phyloP scores from a whole-genome alignment of 2,113 vertebrate genomes.

The Dromiciops gliroides region DNA sequence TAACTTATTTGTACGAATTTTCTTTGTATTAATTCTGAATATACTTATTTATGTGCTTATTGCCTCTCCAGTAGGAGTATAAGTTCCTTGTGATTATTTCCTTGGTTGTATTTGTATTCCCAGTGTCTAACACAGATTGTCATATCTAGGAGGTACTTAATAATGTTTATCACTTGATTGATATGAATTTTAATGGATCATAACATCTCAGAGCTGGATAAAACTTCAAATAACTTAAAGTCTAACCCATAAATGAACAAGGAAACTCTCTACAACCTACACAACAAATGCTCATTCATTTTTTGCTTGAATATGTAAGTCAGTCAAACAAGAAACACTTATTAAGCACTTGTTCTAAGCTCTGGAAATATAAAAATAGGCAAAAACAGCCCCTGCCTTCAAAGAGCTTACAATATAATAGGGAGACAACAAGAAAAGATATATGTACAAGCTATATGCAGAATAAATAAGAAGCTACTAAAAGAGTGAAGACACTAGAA shows the following conservation, averaged over 20 bases:
- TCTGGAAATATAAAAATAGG: neutral
- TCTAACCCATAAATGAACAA: neutral
- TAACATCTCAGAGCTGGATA: neutral
- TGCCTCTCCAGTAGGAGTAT: neutral
- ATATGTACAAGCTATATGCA: too few relatives aligned
- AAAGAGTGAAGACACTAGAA: too few relatives aligned
- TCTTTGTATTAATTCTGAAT: neutral
- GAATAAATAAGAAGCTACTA: too few relatives aligned
- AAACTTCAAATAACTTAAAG: neutral
- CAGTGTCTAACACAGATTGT: neutral
- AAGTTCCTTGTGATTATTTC: neutral
- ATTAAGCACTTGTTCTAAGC: neutral
- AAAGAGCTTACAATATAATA: neutral
- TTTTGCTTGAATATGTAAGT: neutral
- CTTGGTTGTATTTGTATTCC: neutral
- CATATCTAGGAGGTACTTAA: neutral
- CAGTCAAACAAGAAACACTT: neutral
- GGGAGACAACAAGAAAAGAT: neutral
- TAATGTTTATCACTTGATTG: neutral
- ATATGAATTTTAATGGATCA: neutral
- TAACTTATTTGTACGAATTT: neutral
- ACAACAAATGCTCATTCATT: neutral
- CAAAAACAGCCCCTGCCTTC: neutral
- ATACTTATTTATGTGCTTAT: neutral
- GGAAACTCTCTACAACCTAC: neutral